Base-by-base conservation (phyloP, 2,888 invertebrate species). In the Agrilus biguttatus region DNA sequence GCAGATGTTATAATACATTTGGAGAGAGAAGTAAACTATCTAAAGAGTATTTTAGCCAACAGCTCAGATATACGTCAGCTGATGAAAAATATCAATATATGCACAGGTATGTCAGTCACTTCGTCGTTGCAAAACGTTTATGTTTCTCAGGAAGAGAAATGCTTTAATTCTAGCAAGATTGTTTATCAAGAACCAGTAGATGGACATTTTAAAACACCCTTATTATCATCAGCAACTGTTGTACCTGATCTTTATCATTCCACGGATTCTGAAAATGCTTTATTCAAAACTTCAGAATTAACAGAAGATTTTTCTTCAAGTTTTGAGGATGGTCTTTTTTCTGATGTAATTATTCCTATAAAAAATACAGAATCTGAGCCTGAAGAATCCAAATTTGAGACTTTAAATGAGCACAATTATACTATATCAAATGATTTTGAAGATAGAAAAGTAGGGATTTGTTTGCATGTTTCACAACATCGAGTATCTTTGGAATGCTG, bases 401-500 rank as follows among this genome's bases (percentile, higher is more conserved):
- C 39, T 8, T 46, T 48, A 28, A 42, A 51, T 39, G 63, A 63
- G 46, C 62, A 62, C 45, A 59, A 55, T 53, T 63, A 63, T 45
- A 58, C 55, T 8, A 41, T 34, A 12, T 32, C 33, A 36, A 23
- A 21, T 14, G 33, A 37, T 35, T 34, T 14, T 28, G 55, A 52
- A 33, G 49, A 60, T 8, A 61, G 65, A 12, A 65, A 67, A 51
- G 64, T 66, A 39, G 75, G 75, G 13, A 67, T 77, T 14, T 77
- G 76, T 53, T 59, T 77, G 12, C 75, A 77, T 52, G 68, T 75
- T 13, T 70, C 72, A 45, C 69, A 70, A 35, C 69, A 70, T 38
- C 67, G 66, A 54, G 67, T 76, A 33, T 75, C 76, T 0, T 55
- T 75, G 45, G 75, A 75, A 53, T 74, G 72, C 54, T 78, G 77